Percentiles rank a stretch among this genome's conserved stretches.
Conservation (phyloP, 2,888 invertebrate genomes). For the Phragmatobia fuliginosa region DNA sequence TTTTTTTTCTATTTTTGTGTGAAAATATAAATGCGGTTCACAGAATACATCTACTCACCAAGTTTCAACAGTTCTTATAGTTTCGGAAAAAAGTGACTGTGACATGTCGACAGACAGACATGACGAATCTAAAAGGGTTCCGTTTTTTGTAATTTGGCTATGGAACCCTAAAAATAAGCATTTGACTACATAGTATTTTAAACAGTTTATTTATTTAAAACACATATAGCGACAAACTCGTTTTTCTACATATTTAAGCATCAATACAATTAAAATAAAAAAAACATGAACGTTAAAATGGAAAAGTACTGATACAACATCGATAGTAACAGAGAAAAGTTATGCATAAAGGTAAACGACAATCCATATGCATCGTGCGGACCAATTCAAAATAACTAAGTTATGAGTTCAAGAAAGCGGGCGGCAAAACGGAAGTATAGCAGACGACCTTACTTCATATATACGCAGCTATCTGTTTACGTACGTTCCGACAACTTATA, state of each 20-base stretch:
- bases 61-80: too few relatives aligned
- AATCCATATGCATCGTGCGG: slow-evolving; percentile 49
- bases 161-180: too few relatives aligned
- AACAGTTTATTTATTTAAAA: neutral
- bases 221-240: neutral
- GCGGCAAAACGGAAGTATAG: slow-evolving; percentile 60
- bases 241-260: neutral
- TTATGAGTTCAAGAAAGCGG: slow-evolving; percentile 61
- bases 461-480: slow-evolving; percentile 48
- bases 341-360: slow-evolving; percentile 40
- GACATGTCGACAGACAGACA: too few relatives aligned
- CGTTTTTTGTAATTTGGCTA: too few relatives aligned
- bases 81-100: too few relatives aligned
- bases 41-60: too few relatives aligned
- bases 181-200: neutral
- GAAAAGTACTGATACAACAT: slow-evolving; percentile 16
- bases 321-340: slow-evolving; percentile 49
- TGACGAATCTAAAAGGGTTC: too few relatives aligned
- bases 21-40: too few relatives aligned
- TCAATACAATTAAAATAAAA: slow-evolving; percentile 13
- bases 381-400: slow-evolving; percentile 58
- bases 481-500: slow-evolving; percentile 43
- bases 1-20: too few relatives aligned
- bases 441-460: slow-evolving; percentile 57
- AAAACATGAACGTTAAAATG: slow-evolving; percentile 22